Base-by-base conservation (phyloP, 2,113 vertebrate genomes). In the Etheostoma cragini region DNA sequence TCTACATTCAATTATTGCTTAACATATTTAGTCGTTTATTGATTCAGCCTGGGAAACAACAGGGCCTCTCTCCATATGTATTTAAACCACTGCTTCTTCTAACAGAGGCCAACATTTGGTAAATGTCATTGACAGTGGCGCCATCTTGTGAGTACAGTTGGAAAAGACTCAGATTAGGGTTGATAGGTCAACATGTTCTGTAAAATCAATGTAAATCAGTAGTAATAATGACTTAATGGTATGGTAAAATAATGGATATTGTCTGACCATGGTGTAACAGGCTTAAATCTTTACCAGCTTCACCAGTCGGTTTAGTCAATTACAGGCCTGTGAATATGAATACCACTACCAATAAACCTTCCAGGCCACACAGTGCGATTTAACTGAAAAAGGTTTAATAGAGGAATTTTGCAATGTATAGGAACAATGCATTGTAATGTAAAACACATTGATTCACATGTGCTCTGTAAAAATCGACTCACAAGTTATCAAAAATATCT, bases 401-500 rank as follows among this genome's bases (percentile, higher is more conserved):
- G 50, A 83, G 8, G 4, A 84, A 80, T 24, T 70, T 77, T 56
- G 63, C 35, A 63, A 52, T 60, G 21, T 63, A 63, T 46, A 71
- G 45, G 26, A 72, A 66, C 3, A 67, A 50, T 42, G 3, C 4
- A 61, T 24, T 76, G 10, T 33, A 49, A 38, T 64, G 19, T 35
- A 30, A 71, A 77, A 54, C 60, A 65, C 16, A 79, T 53, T 30
- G 1, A 57, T 78, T 81, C 38, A 60, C 49, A n/a, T 12, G 19
- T 57, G 52, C 21, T 58, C 47, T 24, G n/a, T 80, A 80, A 19
- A 84, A 64, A 47, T n/a, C 8, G 13, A 22, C 8, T 78, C 17
- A 50, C 0, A 56, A 19, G 21, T 81, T 87, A 89, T 90, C 81
- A 91, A 89, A 90, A 89, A 88, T 80, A 83, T 65, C 62, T 89